Evolutionary conservation across 2,888 invertebrate species (phyloP), one percentile per base, ranked within the genome.

Genomic region (Hedya salicella): DNA sequence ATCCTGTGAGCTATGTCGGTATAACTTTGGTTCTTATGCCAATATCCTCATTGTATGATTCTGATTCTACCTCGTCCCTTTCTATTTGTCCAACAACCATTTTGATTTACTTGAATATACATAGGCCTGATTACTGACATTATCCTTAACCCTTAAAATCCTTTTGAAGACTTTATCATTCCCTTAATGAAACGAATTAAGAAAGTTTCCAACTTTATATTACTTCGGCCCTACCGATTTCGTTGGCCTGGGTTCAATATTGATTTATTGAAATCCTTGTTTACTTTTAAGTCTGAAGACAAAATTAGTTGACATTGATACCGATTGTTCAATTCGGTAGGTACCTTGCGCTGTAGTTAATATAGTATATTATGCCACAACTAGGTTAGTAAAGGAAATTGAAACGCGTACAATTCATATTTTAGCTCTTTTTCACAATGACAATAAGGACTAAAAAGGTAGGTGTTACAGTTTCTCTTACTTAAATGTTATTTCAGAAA

Each of bases 91-190:
- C 36, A 39, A 39, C 25, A 16, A 14, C 9, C 9, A 57, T 57
- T 42, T 44, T 32, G 13, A 32, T 57, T 21, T 13, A 56, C 14
- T 25, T 6, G 4, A 25, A 25, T 54, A 40, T 40, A 25, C 11
- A 14, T 54, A 14, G 8, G 14, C 21, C n/a, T 54, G 25, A 48
- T 62, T 39, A 13, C 62, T 36, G 36, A 21, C 54, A 9, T 54
- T 62, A 54, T 3, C 21, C 48, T 40, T 57, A 21, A 53, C 48
- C 54, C 54, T 40, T 40, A 1, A 52, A 54, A 48, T 48, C 62
- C 62, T 54, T 56, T 54, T 56, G 48, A 63, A 63, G 54, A 63
- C 54, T 63, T 63, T 54, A 56, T 63, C 48, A 56, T 63, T 49
- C 54, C 40, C 48, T 19, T 53, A 65, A 65, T 60, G 44, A 59